A percentile compares a stretch with the other conserved stretches of the same genome.
phyloP scores from a whole-genome alignment of 2,888 invertebrate species.

The Hymenopus coronatus region DNA sequence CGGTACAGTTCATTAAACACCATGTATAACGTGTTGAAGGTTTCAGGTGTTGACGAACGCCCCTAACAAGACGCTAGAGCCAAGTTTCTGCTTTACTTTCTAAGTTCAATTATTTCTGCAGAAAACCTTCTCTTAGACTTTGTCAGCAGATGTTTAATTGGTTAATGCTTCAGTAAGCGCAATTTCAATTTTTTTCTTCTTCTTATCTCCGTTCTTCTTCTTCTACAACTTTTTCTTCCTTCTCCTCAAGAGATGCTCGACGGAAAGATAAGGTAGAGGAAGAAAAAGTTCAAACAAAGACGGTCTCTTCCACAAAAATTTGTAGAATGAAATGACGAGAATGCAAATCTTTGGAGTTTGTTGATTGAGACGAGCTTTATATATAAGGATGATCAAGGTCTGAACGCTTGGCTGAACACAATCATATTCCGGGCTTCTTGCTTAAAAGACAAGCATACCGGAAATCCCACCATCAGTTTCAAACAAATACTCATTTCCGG shows the following conservation, averaged over 20 bases:
- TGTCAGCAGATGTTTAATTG: slow-evolving; percentile 15
- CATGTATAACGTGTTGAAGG: no score
- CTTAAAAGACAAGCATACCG: no score
- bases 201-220: background rate
- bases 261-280: background rate
- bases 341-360: background rate
- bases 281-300: background rate
- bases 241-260: background rate
- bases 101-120: background rate
- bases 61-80: background rate
- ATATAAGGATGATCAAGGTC: background rate
- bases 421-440: no score
- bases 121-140: background rate
- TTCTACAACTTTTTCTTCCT: background rate
- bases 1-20: no score
- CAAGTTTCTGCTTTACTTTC: background rate
- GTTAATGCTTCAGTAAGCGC: background rate
- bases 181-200: background rate
- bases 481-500: background rate
- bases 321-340: background rate
- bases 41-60: background rate
- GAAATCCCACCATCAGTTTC: no score
- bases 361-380: background rate
- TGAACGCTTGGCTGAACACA: background rate
- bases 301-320: background rate